These are phyloP conservation scores for Drosophila pullipes DNA, from an alignment of 2,888 invertebrate species.

Conservation along the genomic window DNA sequence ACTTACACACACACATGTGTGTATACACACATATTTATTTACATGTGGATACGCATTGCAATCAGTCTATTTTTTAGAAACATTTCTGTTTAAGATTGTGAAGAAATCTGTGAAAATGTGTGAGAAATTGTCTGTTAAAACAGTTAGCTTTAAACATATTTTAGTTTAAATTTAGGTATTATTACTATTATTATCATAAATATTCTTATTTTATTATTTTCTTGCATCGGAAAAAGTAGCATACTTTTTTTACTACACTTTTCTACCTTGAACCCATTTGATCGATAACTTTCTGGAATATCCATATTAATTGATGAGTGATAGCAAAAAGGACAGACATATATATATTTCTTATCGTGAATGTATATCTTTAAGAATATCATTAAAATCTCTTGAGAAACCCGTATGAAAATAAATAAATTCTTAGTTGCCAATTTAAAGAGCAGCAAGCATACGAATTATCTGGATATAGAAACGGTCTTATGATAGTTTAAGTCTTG, in stretches of 20 bases:
- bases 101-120: too few species aligned
- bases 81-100: neutral
- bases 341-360: neutral
- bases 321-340: too few species aligned
- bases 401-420: too few species aligned
- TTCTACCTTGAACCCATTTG: neutral
- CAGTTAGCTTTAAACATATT: neutral
- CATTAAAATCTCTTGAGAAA: neutral
- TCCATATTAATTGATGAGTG: neutral
- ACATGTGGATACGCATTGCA: slow-evolving; percentile 5
- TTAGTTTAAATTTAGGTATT: neutral
- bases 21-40: neutral
- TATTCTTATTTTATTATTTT: neutral
- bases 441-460: neutral
- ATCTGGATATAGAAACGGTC: neutral
- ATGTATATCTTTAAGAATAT: neutral
- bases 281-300: neutral
- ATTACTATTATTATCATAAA: neutral
- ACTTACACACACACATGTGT: neutral
- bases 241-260: neutral
- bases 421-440: too few species aligned
- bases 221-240: neutral
- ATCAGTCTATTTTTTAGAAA: neutral
- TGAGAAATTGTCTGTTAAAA: neutral
- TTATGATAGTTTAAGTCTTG: neutral